These are phyloP conservation scores for Drosophila nannoptera DNA, from an alignment of 1,140 invertebrate species.

Conservation along the genomic window DNA sequence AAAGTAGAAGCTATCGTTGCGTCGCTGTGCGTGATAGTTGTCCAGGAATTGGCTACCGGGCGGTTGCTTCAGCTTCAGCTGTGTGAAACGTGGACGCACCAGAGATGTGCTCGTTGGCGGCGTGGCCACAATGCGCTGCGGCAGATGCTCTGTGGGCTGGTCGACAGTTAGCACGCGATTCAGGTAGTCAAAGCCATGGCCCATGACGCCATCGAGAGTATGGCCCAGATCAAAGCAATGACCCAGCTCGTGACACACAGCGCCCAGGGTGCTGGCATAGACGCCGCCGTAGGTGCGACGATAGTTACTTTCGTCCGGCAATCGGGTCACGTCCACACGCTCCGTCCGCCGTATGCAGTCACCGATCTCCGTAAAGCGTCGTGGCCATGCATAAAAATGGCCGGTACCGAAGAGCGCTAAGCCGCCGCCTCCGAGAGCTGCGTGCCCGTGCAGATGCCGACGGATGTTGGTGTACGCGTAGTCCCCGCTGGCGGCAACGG, in stretches of 20 bases:
- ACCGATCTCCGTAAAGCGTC: conserved; percentile 84
- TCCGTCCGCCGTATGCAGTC: conserved; percentile 81
- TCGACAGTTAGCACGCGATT: conserved; percentile 86
- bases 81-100: conserved; percentile 79
- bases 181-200: conserved; percentile 93
- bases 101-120: conserved; percentile 43
- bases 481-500: conserved; percentile 80
- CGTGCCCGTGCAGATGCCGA: conserved; percentile 88
- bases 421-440: conserved; percentile 93
- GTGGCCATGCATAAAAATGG: conserved; percentile 94
- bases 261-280: conserved; percentile 94
- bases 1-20: conserved; percentile 73
- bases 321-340: conserved; percentile 84
- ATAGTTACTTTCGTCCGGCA: conserved; percentile 94
- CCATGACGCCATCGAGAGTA: conserved; percentile 94
- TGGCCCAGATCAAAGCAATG: conserved; percentile 97
- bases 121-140: conserved; percentile 78
- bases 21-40: conserved; percentile 79
- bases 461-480: conserved; percentile 87
- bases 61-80: conserved; percentile 72
- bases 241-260: conserved; percentile 95
- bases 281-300: conserved; percentile 91
- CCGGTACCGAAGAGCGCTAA: conserved; percentile 94
- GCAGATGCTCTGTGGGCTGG: conserved; percentile 80
- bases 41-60: conserved; percentile 78